Evolutionary conservation across 2,113 vertebrate genomes (phyloP).

Genomic region (Phylloscopus whistleri): DNA sequence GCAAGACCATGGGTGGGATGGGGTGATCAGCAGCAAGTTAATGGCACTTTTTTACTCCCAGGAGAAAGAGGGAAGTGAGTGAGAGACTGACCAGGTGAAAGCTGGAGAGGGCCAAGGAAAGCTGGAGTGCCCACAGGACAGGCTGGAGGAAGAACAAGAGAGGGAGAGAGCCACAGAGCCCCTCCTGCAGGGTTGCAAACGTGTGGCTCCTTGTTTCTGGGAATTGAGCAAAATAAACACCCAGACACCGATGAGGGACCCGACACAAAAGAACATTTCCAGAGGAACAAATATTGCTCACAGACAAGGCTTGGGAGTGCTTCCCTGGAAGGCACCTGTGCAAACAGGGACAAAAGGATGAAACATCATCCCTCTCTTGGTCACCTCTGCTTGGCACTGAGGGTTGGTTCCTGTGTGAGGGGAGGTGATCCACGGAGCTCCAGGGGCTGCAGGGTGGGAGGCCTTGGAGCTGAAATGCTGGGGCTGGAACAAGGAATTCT

Average conservation of each 20-base stretch:
- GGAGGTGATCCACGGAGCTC: background rate
- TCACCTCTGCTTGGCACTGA: background rate
- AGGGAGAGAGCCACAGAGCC: background rate
- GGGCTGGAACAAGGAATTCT: background rate
- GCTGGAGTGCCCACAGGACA: background rate
- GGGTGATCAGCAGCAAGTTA: background rate
- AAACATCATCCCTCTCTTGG: background rate
- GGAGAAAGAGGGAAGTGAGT: background rate
- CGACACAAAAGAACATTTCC: background rate
- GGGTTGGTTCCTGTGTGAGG: background rate
- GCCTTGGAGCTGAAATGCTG: background rate
- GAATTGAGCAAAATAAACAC: background rate
- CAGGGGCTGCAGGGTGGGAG: background rate
- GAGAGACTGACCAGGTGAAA: background rate
- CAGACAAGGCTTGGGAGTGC: background rate
- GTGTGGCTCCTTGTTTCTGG: background rate
- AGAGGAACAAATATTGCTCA: background rate
- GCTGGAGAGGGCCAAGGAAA: background rate
- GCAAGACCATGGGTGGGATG: background rate
- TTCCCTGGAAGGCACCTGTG: conserved; percentile 8
- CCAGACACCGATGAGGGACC: background rate
- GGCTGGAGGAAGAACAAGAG: background rate
- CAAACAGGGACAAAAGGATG: background rate
- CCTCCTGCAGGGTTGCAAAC: background rate
- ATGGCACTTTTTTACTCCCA: background rate